Evolutionary conservation across 2,113 vertebrate species (phyloP).

Genomic region (Cyanoliseus patagonus): DNA sequence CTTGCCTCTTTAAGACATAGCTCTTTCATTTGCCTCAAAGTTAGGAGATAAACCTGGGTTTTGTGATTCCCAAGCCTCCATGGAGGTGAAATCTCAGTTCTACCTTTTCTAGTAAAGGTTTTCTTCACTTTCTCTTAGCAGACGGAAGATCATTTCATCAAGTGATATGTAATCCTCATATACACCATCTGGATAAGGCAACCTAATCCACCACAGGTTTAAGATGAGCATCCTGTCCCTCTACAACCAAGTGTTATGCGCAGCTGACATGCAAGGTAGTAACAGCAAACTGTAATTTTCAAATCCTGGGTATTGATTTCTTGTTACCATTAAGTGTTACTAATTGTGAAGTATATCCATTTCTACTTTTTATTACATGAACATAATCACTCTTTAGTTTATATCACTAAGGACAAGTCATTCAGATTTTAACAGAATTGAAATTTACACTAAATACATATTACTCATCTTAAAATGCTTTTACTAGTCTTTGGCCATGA

Average conservation of each 20-base stretch:
- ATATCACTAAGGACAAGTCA: background rate
- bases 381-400: background rate
- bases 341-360: background rate
- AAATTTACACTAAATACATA: background rate
- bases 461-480: background rate
- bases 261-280: background rate
- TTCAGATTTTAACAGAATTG: background rate
- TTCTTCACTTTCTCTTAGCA: background rate
- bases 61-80: background rate
- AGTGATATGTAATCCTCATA: background rate
- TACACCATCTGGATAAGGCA: background rate
- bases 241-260: background rate
- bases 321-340: background rate
- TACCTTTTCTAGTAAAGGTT: background rate
- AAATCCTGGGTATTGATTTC: background rate
- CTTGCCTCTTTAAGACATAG: accelerated
- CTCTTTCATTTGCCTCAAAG: background rate
- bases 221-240: background rate
- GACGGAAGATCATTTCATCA: background rate
- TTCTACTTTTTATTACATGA: background rate
- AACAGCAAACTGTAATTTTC: background rate
- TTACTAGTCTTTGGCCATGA: background rate
- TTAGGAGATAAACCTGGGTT: accelerated
- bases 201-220: background rate
- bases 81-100: background rate